phyloP scores from a whole-genome alignment of 2,888 invertebrate genomes.

The Zaprionus bogoriensis region DNA sequence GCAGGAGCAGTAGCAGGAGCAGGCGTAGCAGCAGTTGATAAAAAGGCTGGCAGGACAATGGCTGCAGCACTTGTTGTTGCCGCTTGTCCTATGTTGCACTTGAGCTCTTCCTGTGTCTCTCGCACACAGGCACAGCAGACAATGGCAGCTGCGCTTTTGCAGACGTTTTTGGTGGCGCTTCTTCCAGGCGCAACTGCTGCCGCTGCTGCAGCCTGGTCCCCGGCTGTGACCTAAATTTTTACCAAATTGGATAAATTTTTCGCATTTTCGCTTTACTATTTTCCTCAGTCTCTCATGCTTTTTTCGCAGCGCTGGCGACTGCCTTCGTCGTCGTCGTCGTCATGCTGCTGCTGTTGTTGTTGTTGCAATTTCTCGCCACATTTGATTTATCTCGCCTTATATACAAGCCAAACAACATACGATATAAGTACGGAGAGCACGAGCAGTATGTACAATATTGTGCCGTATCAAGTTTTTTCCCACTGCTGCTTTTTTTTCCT shows the following conservation, averaged over 20 bases:
- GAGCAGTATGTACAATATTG: conserved; percentile 40
- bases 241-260: conserved; percentile 81
- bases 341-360: conserved; percentile 39
- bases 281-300: conserved; percentile 22
- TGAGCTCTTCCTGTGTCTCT: conserved; percentile 68
- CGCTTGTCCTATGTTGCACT: conserved; percentile 61
- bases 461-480: conserved; percentile 44
- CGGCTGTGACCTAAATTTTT: conserved; percentile 80
- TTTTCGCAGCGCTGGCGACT: conserved; percentile 43
- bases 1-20: background rate
- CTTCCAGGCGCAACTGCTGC: conserved; percentile 54
- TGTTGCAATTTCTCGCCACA: conserved; percentile 80
- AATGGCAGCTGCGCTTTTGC: conserved; percentile 71
- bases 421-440: conserved; percentile 24
- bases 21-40: background rate
- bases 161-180: conserved; percentile 57
- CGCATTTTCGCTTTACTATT: conserved; percentile 71
- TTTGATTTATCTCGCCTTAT: conserved; percentile 79
- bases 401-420: conserved; percentile 59
- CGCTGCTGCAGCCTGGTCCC: conserved; percentile 24
- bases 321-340: conserved; percentile 10
- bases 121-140: conserved; percentile 32
- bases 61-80: conserved; percentile 61
- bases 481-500: conserved; percentile 7
- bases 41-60: conserved; percentile 56